phyloP scores from a whole-genome alignment of 2,797 vertebrate genomes.

The Pelochelys cantorii region DNA sequence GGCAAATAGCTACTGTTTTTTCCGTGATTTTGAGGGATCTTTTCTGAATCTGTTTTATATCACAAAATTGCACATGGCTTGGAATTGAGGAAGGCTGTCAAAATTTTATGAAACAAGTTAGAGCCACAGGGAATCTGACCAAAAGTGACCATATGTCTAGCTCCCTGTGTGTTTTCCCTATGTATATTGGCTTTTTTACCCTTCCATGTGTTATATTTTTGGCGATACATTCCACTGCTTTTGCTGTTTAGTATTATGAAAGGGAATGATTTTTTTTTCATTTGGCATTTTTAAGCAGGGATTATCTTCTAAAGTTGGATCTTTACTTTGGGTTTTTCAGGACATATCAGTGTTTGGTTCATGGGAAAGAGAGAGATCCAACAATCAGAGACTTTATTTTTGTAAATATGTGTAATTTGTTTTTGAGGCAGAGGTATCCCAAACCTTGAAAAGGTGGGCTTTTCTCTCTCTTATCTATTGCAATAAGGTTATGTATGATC shows the following conservation, averaged over 20 bases:
- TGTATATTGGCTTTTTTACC: rapidly evolving
- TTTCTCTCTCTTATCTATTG: neutral
- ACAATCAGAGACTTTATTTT: rapidly evolving
- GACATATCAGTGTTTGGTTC: rapidly evolving
- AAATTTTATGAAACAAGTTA: rapidly evolving
- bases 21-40: rapidly evolving
- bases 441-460: neutral
- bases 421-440: neutral
- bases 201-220: rapidly evolving
- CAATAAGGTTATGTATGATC: constrained; percentile 19
- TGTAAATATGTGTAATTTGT: neutral
- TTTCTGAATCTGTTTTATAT: neutral
- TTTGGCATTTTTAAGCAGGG: rapidly evolving
- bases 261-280: neutral
- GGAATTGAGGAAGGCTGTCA: neutral
- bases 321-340: neutral
- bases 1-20: neutral
- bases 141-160: neutral
- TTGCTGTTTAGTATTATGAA: neutral
- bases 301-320: neutral
- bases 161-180: neutral
- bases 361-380: neutral
- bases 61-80: neutral
- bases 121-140: rapidly evolving
- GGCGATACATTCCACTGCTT: rapidly evolving